Conservation (phyloP, 2,888 invertebrate genomes). For the Deladenus siricidicola region DNA sequence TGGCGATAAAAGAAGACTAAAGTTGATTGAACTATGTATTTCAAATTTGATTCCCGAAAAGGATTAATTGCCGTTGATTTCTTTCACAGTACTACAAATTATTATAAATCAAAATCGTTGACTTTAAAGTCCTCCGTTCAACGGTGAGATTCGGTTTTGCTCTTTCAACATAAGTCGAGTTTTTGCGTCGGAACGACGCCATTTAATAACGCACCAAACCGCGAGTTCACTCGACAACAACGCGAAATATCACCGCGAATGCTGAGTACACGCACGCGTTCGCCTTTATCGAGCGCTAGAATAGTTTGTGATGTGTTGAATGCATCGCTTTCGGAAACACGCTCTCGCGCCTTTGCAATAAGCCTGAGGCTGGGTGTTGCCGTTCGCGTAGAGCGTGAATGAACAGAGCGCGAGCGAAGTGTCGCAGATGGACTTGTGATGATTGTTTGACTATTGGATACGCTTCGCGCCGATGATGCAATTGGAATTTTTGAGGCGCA, state of each 20-base stretch:
- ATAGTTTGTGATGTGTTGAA: background rate
- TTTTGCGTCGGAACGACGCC: conserved; percentile 18
- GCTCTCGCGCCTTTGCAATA: background rate
- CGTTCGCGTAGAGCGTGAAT: background rate
- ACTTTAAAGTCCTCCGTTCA: no score
- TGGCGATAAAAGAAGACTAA: no score
- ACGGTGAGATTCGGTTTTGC: no score
- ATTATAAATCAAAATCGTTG: no score
- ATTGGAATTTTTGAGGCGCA: background rate
- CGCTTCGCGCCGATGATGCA: background rate
- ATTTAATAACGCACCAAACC: conserved; percentile 8
- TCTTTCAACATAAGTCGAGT: conserved; percentile 9
- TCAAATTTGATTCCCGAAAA: no score
- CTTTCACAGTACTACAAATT: no score
- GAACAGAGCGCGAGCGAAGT: conserved; percentile 1
- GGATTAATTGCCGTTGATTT: no score
- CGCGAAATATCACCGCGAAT: conserved; percentile 29
- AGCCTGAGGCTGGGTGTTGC: background rate
- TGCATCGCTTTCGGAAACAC: background rate
- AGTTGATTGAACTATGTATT: no score
- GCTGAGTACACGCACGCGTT: conserved; percentile 36
- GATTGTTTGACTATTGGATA: background rate
- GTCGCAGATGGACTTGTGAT: no score
- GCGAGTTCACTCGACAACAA: conserved; percentile 23
- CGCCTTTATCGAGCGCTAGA: conserved; percentile 26